Base-by-base conservation (phyloP, 2,888 invertebrate genomes). In the Cephus rjabovi region DNA sequence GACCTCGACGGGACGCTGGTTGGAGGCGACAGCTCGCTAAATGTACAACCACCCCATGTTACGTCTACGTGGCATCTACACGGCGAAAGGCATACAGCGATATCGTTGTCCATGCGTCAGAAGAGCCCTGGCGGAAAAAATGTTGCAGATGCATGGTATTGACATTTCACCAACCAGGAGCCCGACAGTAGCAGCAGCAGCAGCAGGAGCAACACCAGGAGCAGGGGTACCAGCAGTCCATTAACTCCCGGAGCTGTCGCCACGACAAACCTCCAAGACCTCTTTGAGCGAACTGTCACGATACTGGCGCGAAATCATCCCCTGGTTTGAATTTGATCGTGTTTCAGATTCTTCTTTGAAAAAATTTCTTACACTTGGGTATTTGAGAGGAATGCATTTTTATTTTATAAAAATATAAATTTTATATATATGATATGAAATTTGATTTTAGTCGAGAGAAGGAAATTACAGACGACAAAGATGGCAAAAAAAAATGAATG, bases 11-110 rank as follows among this genome's bases (percentile, higher is more conserved):
- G 82, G 87, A 75, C 33, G 69, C 83, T 86, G 87, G 85, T 85
- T 87, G 85, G 86, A 85, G 84, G 85, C 86, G 87, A 87, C 88
- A 88, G 87, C 86, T 86, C 85, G 88, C 87, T 85, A 88, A 88
- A 88, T 86, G 88, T 84, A 86, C 87, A 86, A 86, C 87, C 82
- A 81, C 81, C 83, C 33, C 85, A 35, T 34, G 83, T 80, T 82
- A 83, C 82, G 83, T 85, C 84, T 85, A 83, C 85, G 79, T 84
- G 79, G 74, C 23, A 35, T 74, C 34, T 74, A 6, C 74, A 34
- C 74, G 34, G 74, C 31, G 69, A 79, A 79, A 83, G 84, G 76
- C 81, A 78, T 79, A 73, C 77, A 76, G 76, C 79, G 80, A 85
- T 82, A 84, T 85, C 84, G 82, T 83, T 81, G 83, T 84, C 80